phyloP scores from a whole-genome alignment of 2,888 invertebrate genomes.

The Homarus gammarus region DNA sequence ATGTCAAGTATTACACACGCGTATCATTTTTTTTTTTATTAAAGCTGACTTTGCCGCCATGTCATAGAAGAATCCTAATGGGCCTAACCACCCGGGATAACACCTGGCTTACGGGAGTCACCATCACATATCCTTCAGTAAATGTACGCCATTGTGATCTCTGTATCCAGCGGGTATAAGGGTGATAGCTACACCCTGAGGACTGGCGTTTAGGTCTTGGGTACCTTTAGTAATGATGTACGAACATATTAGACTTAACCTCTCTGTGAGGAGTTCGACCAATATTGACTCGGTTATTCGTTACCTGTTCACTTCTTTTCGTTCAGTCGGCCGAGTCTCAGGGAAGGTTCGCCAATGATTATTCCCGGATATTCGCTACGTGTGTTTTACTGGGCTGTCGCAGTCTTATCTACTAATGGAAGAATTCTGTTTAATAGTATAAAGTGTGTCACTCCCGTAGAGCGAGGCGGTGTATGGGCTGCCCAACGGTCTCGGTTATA shows the following conservation, averaged over 20 bases:
- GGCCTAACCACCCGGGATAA: not conserved
- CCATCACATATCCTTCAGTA: not conserved
- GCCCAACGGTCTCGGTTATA: not conserved
- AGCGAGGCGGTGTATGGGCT: too few species aligned
- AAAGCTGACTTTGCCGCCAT: not conserved
- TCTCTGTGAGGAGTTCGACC: not conserved
- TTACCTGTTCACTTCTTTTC: too few species aligned
- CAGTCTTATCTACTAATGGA: too few species aligned
- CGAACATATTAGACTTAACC: not conserved
- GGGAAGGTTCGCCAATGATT: too few species aligned
- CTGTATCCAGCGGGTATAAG: not conserved
- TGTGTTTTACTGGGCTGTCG: too few species aligned
- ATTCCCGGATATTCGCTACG: too few species aligned
- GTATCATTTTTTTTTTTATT: not conserved
- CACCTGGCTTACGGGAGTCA: not conserved
- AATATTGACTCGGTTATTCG: too few species aligned
- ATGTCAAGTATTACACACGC: not conserved
- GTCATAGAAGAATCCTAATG: not conserved
- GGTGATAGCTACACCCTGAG: not conserved
- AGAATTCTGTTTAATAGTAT: too few species aligned
- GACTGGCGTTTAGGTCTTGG: not conserved
- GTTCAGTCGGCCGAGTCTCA: too few species aligned
- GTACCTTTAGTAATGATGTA: not conserved
- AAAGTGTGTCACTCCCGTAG: too few species aligned
- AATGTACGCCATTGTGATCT: not conserved